Percentiles rank a stretch among this genome's conserved stretches.
Evolutionary conservation across 30 jellyfish, hydroid and myxozoan species (phyloP).

Genomic region (Aurelia aurita): DNA sequence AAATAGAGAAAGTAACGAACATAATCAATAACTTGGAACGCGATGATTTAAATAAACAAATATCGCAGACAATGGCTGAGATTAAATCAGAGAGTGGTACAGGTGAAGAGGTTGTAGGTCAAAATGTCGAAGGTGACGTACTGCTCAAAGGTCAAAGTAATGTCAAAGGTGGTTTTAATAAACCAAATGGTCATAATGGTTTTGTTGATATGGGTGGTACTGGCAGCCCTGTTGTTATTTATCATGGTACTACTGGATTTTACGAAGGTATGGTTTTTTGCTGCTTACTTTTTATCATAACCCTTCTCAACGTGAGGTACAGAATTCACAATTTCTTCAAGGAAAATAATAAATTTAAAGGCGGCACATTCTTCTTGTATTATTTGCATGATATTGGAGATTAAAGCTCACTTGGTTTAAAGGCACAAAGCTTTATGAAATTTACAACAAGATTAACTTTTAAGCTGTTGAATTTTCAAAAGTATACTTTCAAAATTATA

Average conservation of each 20-base stretch:
- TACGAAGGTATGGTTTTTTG: slow-evolving; percentile 69
- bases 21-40: slow-evolving; percentile 24
- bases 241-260: slow-evolving; percentile 91
- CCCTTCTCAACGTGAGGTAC: no score
- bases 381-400: no score
- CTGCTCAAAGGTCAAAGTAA: neutral
- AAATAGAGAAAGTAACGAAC: slow-evolving; percentile 16
- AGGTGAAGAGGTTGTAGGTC: neutral
- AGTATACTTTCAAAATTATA: no score
- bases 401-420: no score
- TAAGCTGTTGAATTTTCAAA: no score
- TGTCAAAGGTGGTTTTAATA: neutral
- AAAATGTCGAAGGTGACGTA: slow-evolving; percentile 4
- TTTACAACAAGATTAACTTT: no score
- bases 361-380: no score
- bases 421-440: no score
- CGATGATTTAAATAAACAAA: neutral
- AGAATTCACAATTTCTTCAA: no score
- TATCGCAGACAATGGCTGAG: neutral
- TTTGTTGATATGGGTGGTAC: slow-evolving; percentile 87
- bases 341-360: no score
- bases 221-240: slow-evolving; percentile 96
- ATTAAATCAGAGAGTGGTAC: neutral
- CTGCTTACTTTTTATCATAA: no score
- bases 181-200: slow-evolving; percentile 8